phyloP scores from a whole-genome alignment of 2,888 invertebrate genomes.

The Diaperis boleti region DNA sequence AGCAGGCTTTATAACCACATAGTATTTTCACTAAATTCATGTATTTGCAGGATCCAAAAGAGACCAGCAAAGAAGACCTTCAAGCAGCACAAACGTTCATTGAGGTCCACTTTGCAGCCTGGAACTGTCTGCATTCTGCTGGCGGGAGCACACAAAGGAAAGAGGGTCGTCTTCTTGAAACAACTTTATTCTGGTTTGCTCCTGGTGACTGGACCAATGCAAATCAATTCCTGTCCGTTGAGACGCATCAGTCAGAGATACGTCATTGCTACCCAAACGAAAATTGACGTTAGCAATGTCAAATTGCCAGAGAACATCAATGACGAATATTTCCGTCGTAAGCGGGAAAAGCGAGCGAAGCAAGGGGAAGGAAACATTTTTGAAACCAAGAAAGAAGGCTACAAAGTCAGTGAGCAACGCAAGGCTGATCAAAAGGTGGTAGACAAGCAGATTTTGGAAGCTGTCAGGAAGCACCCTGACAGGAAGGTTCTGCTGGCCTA shows the following conservation, averaged over 20 bases:
- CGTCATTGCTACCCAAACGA: constrained; percentile 94
- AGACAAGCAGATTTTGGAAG: constrained; percentile 78
- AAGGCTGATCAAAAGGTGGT: constrained; percentile 92
- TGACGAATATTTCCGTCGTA: constrained; percentile 94
- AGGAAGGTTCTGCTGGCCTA: constrained; percentile 91
- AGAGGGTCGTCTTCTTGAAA: constrained; percentile 95
- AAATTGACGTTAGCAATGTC: constrained; percentile 83
- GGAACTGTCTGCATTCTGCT: constrained; percentile 94
- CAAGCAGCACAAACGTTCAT: constrained; percentile 82
- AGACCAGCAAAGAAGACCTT: constrained; percentile 81
- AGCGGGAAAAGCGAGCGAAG: constrained; percentile 85
- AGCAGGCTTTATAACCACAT: constrained; percentile 52
- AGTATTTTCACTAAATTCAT: constrained; percentile 75
- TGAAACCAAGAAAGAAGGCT: constrained; percentile 91
- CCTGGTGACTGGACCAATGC: constrained; percentile 93
- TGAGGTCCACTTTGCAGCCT: constrained; percentile 83
- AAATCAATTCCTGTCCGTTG: constrained; percentile 94
- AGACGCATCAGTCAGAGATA: constrained; percentile 95
- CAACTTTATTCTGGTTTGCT: constrained; percentile 87
- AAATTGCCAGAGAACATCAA: constrained; percentile 87
- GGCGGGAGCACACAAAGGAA: constrained; percentile 97
- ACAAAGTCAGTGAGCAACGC: constrained; percentile 89
- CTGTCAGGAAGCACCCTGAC: constrained; percentile 87
- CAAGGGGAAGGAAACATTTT: constrained; percentile 96
- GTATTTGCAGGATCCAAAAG: constrained; percentile 71